Conservation (phyloP, 2,888 invertebrate species). For the Xestobium rufovillosum region DNA sequence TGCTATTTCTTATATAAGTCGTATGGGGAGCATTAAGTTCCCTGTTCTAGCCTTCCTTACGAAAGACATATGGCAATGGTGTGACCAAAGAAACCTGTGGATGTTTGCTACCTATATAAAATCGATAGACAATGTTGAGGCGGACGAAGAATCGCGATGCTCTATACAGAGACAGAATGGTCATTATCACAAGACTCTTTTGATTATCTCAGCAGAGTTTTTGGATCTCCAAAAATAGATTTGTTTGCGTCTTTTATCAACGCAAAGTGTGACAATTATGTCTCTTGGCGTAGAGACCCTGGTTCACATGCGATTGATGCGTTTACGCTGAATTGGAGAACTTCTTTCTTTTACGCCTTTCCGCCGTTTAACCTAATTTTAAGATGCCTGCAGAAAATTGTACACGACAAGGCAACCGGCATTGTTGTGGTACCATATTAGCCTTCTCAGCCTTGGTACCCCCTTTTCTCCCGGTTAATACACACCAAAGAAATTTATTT, state of each 20-base stretch:
- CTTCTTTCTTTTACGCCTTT: slow-evolving; percentile 15
- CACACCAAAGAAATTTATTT: slow-evolving; percentile 3
- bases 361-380: slow-evolving; percentile 7
- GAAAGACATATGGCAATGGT: slow-evolving; percentile 22
- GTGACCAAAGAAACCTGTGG: slow-evolving; percentile 5
- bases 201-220: slow-evolving; percentile 6
- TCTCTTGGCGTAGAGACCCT: slow-evolving; percentile 12
- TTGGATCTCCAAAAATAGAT: slow-evolving; percentile 11
- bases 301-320: slow-evolving; percentile 10
- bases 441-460: slow-evolving; percentile 1
- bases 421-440: slow-evolving; percentile 23
- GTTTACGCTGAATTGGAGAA: slow-evolving; percentile 14
- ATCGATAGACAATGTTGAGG: not conserved
- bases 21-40: slow-evolving; percentile 21
- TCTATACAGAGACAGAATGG: slow-evolving; percentile 13
- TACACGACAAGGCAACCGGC: slow-evolving; percentile 21
- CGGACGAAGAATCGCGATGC: slow-evolving; percentile 8
- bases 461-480: not conserved
- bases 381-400: slow-evolving; percentile 1
- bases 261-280: slow-evolving; percentile 13
- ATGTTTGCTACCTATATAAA: slow-evolving; percentile 3
- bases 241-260: slow-evolving; percentile 12
- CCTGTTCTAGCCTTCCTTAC: slow-evolving; percentile 17
- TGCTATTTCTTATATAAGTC: slow-evolving; percentile 21
- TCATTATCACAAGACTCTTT: slow-evolving; percentile 9